phyloP scores from a whole-genome alignment of 2,888 invertebrate species.

The Cephonodes hylas region DNA sequence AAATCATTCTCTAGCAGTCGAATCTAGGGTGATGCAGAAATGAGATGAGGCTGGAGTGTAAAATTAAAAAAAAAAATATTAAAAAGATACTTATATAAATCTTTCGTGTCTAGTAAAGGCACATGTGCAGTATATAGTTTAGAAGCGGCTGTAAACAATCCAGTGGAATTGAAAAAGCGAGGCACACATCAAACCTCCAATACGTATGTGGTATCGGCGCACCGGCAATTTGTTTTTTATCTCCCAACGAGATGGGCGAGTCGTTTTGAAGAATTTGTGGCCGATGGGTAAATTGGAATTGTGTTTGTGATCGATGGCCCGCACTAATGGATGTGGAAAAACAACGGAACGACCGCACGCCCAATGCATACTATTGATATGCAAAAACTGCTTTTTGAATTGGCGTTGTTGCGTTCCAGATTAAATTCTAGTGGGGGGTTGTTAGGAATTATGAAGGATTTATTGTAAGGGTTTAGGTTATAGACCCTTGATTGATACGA shows the following conservation, averaged over 20 bases:
- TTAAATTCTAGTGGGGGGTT: neutral
- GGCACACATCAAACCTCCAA: neutral
- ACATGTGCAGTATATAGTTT: too few species aligned
- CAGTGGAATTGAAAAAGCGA: too few species aligned
- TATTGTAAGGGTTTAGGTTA: too few species aligned
- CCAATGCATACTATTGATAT: constrained; percentile 58
- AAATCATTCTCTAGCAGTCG: too few species aligned
- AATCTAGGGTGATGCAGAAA: too few species aligned
- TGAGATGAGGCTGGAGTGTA: too few species aligned
- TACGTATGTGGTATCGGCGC: neutral
- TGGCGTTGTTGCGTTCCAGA: constrained; percentile 1
- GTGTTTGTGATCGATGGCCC: constrained; percentile 69
- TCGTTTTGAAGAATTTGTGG: constrained; percentile 76
- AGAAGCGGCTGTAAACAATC: too few species aligned
- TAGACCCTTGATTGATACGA: too few species aligned
- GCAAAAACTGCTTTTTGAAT: constrained; percentile 45
- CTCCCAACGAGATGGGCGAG: constrained; percentile 55
- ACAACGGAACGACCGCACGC: constrained; percentile 38
- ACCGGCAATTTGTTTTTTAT: constrained; percentile 53
- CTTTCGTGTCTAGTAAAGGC: too few species aligned
- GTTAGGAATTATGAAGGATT: neutral
- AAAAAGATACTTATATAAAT: too few species aligned
- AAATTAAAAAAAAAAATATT: too few species aligned
- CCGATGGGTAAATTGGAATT: constrained; percentile 76
- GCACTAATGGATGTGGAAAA: constrained; percentile 56